Evolutionary conservation across 1,140 invertebrate species (phyloP).

Genomic region (Helicoverpa armigera): DNA sequence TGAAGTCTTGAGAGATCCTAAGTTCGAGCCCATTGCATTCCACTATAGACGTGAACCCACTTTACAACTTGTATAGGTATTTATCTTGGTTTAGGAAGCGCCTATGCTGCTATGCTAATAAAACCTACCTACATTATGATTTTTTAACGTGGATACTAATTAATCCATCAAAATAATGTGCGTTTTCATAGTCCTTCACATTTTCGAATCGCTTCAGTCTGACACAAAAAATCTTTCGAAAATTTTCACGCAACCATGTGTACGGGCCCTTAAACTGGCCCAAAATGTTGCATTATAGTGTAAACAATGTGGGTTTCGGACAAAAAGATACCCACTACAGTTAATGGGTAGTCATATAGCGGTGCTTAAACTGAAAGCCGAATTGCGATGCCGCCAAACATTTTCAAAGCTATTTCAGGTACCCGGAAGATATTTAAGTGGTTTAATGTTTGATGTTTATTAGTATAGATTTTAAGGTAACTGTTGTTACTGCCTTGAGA

Average conservation of each 20-base stretch:
- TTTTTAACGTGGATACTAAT: background rate
- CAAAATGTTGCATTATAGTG: slow-evolving; percentile 56
- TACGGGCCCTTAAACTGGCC: slow-evolving; percentile 3
- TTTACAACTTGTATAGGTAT: no score
- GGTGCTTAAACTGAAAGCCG: slow-evolving; percentile 59
- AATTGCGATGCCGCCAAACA: slow-evolving; percentile 60
- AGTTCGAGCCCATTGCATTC: no score
- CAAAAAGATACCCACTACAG: slow-evolving; percentile 62
- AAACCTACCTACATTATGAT: no score
- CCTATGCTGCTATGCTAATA: no score
- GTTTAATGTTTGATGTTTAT: background rate
- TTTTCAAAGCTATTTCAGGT: slow-evolving; percentile 45
- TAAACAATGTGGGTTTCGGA: slow-evolving; percentile 53
- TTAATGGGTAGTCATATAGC: slow-evolving; percentile 63
- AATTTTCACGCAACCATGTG: background rate
- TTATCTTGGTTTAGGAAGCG: no score
- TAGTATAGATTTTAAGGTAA: background rate
- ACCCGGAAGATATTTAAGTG: slow-evolving; percentile 26
- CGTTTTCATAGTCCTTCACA: no score
- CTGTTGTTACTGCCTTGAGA: background rate
- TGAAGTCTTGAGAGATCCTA: no score
- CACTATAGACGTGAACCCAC: no score
- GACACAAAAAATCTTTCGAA: background rate
- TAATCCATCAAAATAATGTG: background rate
- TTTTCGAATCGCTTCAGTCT: no score